Conservation (phyloP, 2,113 vertebrate species). For the Pelvicachromis taeniatus region DNA sequence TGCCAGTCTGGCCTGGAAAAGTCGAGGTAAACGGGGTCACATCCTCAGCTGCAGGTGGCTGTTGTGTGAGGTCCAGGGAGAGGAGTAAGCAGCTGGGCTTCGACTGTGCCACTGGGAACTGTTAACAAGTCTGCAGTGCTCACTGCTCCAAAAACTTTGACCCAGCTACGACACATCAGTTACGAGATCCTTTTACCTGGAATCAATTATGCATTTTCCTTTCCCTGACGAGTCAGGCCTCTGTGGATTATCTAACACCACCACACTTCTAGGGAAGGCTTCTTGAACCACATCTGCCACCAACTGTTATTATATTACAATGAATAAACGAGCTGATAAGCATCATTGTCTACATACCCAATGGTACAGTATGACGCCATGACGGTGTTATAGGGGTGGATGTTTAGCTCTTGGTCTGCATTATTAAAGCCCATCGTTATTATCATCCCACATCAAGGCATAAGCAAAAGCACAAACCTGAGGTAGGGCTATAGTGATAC, state of each 20-base stretch:
- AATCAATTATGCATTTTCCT: slow-evolving; percentile 34
- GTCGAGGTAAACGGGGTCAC: background rate
- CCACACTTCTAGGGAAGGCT: background rate
- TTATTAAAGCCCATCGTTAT: background rate
- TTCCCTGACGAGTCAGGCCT: background rate
- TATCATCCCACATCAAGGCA: background rate
- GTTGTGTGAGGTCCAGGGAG: background rate
- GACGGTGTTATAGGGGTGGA: background rate
- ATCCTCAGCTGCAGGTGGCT: background rate
- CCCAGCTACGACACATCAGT: background rate
- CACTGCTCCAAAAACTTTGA: background rate
- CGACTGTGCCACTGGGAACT: background rate
- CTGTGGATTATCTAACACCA: background rate
- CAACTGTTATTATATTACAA: background rate
- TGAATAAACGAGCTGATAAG: background rate
- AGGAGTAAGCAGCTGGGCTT: background rate
- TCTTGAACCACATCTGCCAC: background rate
- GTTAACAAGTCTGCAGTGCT: background rate
- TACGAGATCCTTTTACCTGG: slow-evolving; percentile 11
- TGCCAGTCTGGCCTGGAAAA: background rate
- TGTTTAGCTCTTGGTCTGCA: background rate
- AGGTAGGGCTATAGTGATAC: fast-evolving
- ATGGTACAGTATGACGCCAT: background rate
- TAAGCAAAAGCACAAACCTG: background rate
- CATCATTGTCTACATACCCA: background rate